These are phyloP conservation scores for Engraulis encrasicolus DNA, from an alignment of 2,113 vertebrate genomes.

Conservation along the genomic window DNA sequence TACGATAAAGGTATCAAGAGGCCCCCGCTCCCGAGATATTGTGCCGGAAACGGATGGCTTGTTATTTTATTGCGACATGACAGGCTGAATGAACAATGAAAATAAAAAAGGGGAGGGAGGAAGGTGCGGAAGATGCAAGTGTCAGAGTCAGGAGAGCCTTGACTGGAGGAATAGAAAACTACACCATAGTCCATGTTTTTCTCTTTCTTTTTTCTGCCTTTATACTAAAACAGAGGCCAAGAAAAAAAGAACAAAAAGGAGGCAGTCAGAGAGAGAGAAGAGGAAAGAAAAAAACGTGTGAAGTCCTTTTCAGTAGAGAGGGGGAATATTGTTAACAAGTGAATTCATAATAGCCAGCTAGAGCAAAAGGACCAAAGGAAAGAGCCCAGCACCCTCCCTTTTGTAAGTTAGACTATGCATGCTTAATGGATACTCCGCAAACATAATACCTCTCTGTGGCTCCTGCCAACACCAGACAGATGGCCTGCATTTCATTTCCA, in stretches of 20 bases:
- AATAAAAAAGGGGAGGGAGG: conserved; percentile 39
- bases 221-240: conserved; percentile 20
- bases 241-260: conserved; percentile 26
- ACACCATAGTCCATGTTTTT: conserved; percentile 29
- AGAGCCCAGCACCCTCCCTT: conserved; percentile 35
- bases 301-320: conserved; percentile 53
- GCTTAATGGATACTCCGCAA: conserved; percentile 53
- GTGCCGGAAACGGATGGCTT: conserved; percentile 47
- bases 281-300: neutral
- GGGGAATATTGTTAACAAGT: conserved; percentile 52
- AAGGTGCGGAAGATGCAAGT: conserved; percentile 12
- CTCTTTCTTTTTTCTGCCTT: neutral
- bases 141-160: conserved; percentile 30
- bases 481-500: conserved; percentile 60
- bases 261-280: conserved; percentile 30
- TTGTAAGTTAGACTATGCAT: conserved; percentile 55
- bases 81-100: conserved; percentile 50
- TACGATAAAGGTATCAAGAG: conserved; percentile 49
- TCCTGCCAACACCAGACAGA: conserved; percentile 58
- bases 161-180: conserved; percentile 41
- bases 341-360: conserved; percentile 49
- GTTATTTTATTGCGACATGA: conserved; percentile 52
- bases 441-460: conserved; percentile 56
- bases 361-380: conserved; percentile 30
- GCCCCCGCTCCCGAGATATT: conserved; percentile 41